These are phyloP conservation scores for Thecophora atra DNA, from an alignment of 2,888 invertebrate species.

Conservation along the genomic window DNA sequence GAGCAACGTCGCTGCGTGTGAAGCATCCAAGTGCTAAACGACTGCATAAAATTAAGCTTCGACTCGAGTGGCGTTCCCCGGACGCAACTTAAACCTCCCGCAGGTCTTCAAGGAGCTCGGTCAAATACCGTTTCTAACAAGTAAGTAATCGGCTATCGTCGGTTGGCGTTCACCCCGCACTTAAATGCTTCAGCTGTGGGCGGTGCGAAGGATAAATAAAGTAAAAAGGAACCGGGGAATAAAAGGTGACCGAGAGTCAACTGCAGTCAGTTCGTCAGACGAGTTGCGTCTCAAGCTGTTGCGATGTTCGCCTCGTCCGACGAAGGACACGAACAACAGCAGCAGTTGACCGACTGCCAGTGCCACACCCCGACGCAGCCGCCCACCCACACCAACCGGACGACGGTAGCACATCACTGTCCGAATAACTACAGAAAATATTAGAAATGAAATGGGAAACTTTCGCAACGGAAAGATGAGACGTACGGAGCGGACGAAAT, in stretches of 20 bases:
- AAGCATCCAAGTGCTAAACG: neutral
- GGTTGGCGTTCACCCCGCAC: neutral
- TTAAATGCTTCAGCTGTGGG: neutral
- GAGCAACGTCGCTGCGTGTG: neutral
- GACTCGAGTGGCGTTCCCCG: neutral
- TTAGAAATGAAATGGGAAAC: conserved; percentile 29
- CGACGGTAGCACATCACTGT: conserved; percentile 21
- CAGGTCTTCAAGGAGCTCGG: neutral
- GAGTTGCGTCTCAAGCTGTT: conserved; percentile 23
- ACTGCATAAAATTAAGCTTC: neutral
- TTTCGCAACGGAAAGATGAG: neutral
- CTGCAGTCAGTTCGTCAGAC: conserved; percentile 3
- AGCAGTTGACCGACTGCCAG: neutral
- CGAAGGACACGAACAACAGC: neutral
- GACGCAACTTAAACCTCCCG: neutral
- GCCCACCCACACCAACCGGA: neutral
- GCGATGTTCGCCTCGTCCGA: neutral
- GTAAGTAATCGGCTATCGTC: conserved; percentile 25
- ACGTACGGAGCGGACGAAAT: neutral
- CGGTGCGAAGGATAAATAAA: neutral
- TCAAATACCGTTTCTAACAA: conserved; percentile 4
- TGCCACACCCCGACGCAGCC: neutral
- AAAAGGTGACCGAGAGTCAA: neutral
- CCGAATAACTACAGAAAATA: conserved; percentile 25
- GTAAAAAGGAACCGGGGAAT: neutral